phyloP scores from a whole-genome alignment of 2,797 vertebrate genomes.

The Coilia nasus region DNA sequence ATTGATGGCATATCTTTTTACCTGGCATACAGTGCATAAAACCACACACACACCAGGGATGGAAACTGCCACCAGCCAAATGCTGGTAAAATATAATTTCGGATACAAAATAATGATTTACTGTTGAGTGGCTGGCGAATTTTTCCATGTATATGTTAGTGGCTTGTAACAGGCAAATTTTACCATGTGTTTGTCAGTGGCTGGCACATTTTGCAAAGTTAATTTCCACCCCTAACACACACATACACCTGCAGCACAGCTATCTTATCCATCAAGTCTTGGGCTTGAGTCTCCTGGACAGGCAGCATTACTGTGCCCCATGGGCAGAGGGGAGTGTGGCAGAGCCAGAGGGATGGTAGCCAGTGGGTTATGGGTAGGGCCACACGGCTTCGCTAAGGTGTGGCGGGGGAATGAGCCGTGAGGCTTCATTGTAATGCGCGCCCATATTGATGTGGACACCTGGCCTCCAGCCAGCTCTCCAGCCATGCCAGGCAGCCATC shows the following conservation, averaged over 20 bases:
- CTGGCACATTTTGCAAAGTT: too few relatives aligned
- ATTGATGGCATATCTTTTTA: neutral
- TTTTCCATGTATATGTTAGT: too few relatives aligned
- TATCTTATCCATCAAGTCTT: neutral
- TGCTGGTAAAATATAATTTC: too few relatives aligned
- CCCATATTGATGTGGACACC: slow-evolving; percentile 41
- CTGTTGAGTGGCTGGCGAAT: too few relatives aligned
- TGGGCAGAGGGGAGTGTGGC: slow-evolving; percentile 11
- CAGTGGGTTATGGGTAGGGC: slow-evolving; percentile 28
- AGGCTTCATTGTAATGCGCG: slow-evolving; percentile 42
- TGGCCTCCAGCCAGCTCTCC: slow-evolving; percentile 51
- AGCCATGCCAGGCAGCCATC: slow-evolving; percentile 28
- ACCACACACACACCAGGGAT: too few relatives aligned
- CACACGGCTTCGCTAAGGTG: neutral
- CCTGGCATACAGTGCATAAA: too few relatives aligned
- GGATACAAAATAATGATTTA: too few relatives aligned
- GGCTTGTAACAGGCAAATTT: too few relatives aligned
- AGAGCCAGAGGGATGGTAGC: slow-evolving; percentile 13
- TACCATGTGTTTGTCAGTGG: too few relatives aligned
- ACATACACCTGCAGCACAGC: neutral
- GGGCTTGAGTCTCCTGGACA: neutral
- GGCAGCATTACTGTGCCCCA: neutral
- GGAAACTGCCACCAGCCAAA: too few relatives aligned
- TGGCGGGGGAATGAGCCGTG: neutral
- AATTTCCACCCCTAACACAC: neutral